Evolutionary conservation across 2,797 vertebrate species (phyloP).

Genomic region (Sebastes ruberrimus): DNA sequence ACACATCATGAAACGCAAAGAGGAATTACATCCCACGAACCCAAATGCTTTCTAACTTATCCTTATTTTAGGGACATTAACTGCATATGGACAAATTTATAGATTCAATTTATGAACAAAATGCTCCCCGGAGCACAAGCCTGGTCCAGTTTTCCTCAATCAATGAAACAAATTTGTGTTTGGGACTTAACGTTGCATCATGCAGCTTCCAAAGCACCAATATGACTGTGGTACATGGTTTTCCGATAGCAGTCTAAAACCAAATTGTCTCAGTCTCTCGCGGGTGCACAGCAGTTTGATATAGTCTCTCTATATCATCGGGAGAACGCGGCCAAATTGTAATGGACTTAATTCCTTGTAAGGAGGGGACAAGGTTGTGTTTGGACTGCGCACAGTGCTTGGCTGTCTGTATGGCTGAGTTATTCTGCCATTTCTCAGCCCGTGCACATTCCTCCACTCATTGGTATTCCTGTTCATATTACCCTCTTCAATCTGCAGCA

Average conservation of each 20-base stretch:
- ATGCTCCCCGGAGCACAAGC: conserved; percentile 43
- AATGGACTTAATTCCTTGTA: conserved; percentile 53
- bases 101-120: conserved; percentile 63
- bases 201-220: conserved; percentile 42
- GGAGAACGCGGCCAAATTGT: conserved; percentile 34
- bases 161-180: conserved; percentile 68
- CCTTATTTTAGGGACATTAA: conserved; percentile 29
- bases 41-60: conserved; percentile 34
- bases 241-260: conserved; percentile 59
- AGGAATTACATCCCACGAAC: conserved; percentile 18
- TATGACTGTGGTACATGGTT: conserved; percentile 53
- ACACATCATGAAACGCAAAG: conserved; percentile 19
- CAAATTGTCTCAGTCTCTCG: conserved; percentile 53
- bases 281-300: conserved; percentile 36
- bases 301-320: conserved; percentile 35
- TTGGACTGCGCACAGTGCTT: conserved; percentile 54
- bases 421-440: conserved; percentile 64
- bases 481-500: conserved; percentile 78
- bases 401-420: conserved; percentile 56
- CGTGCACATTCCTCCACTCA: conserved; percentile 69
- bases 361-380: conserved; percentile 55
- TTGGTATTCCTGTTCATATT: conserved; percentile 82
- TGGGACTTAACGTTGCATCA: conserved; percentile 40
- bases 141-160: conserved; percentile 54
- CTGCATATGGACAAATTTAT: conserved; percentile 53